Evolutionary conservation across 2,797 vertebrate species (phyloP).

Genomic region (Gymnoscopelus braueri): DNA sequence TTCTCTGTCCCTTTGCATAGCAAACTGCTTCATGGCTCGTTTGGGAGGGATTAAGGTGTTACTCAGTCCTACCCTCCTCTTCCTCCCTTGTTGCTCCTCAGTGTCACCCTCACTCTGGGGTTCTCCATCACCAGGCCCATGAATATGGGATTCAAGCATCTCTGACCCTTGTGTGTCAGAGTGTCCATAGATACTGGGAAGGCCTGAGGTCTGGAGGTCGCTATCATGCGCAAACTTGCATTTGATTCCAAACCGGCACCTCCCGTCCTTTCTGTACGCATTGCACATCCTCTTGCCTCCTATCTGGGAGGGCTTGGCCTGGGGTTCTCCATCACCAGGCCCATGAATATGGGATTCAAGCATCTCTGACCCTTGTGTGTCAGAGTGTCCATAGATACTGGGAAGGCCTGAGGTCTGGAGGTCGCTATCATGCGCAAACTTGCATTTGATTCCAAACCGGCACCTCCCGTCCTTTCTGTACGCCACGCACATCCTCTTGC

Average conservation of each 20-base stretch:
- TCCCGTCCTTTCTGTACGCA: constrained; percentile 81
- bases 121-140: constrained; percentile 6
- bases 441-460: constrained; percentile 85
- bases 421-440: constrained; percentile 86
- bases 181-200: constrained; percentile 14
- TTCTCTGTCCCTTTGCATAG: constrained; percentile 70
- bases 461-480: constrained; percentile 85
- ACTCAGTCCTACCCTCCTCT: constrained; percentile 80
- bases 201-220: constrained; percentile 74
- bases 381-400: constrained; percentile 12
- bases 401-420: constrained; percentile 65
- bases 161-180: constrained; percentile 14
- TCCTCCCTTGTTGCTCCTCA: constrained; percentile 66
- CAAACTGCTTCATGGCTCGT: constrained; percentile 79
- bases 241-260: constrained; percentile 84
- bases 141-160: neutral
- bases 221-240: constrained; percentile 88
- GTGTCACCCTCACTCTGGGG: constrained; percentile 24
- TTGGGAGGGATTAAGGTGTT: constrained; percentile 84
- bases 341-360: neutral
- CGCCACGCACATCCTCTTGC: constrained; percentile 78
- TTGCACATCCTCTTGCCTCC: constrained; percentile 81
- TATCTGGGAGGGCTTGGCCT: constrained; percentile 78
- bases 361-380: constrained; percentile 7
- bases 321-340: constrained; percentile 22